Percentiles rank a stretch among this genome's conserved stretches.
Evolutionary conservation across 53 echinoderm and acorn worm genomes (phyloP).

Genomic region (Zoroaster sp.): DNA sequence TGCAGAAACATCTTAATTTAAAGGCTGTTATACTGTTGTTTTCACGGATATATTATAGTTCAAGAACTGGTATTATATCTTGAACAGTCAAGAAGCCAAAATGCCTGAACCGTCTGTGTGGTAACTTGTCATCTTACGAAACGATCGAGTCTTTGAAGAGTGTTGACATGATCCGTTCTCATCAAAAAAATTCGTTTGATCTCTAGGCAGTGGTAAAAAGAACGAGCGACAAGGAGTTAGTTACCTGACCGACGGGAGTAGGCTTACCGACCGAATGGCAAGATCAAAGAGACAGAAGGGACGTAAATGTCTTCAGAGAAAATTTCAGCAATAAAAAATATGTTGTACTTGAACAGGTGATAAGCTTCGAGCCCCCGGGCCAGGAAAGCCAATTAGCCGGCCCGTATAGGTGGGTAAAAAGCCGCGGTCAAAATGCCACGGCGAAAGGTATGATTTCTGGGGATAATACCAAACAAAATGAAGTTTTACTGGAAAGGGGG

Average conservation of each 20-base stretch:
- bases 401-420: background rate
- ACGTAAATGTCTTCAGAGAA: background rate
- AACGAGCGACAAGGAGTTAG: background rate
- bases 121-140: background rate
- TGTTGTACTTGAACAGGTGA: conserved; percentile 50
- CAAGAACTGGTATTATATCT: too few species aligned
- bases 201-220: background rate
- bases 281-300: background rate
- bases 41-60: too few species aligned
- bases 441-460: conserved; percentile 4
- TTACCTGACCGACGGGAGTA: background rate
- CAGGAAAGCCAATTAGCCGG: conserved; percentile 45
- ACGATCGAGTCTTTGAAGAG: background rate
- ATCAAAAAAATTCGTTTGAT: background rate
- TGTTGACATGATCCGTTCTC: background rate
- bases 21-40: too few species aligned
- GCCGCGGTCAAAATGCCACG: conserved; percentile 24
- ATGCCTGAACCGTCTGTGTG: background rate
- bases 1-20: too few species aligned
- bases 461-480: background rate
- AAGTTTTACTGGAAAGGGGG: background rate
- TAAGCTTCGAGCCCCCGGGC: conserved; percentile 37
- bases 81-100: background rate
- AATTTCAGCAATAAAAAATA: conserved; percentile 2
- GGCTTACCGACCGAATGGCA: background rate